phyloP scores from a whole-genome alignment of 2,113 vertebrate species.

The Myotis yumanensis region DNA sequence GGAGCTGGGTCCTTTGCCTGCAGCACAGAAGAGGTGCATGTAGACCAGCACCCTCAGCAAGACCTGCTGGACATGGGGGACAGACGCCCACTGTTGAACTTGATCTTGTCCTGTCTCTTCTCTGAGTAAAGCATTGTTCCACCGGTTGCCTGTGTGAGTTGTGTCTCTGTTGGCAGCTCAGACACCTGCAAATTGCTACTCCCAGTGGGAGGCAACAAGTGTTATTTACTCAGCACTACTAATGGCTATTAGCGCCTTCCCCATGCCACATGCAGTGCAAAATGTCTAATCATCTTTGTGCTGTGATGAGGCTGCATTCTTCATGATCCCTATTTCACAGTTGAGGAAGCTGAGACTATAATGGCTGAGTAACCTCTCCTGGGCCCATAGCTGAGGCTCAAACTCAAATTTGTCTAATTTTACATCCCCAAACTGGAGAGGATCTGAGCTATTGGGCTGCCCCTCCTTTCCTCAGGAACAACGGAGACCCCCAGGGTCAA shows the following conservation, averaged over 20 bases:
- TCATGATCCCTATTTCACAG: not conserved
- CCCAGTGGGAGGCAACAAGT: not conserved
- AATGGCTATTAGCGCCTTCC: not conserved
- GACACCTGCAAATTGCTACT: not conserved
- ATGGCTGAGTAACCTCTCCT: not conserved
- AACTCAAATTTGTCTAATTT: not conserved
- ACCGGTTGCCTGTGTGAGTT: not conserved
- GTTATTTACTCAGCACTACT: no score
- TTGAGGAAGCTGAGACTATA: not conserved
- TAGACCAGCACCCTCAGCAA: not conserved
- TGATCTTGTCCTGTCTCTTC: not conserved
- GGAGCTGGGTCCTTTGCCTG: not conserved
- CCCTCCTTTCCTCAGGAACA: not conserved
- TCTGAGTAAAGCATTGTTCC: not conserved
- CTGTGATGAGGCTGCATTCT: not conserved
- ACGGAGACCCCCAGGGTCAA: not conserved
- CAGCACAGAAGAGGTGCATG: not conserved
- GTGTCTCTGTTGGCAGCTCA: not conserved
- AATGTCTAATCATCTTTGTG: not conserved
- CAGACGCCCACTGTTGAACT: accelerated
- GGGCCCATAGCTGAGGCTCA: not conserved
- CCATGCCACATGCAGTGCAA: no score
- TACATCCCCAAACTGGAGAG: not conserved
- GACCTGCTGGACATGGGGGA: not conserved
- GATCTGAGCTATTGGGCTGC: not conserved